Percentiles rank a stretch among this genome's conserved stretches.
Evolutionary conservation across 2,797 vertebrate genomes (phyloP).

Genomic region (Myotis daubentonii): DNA sequence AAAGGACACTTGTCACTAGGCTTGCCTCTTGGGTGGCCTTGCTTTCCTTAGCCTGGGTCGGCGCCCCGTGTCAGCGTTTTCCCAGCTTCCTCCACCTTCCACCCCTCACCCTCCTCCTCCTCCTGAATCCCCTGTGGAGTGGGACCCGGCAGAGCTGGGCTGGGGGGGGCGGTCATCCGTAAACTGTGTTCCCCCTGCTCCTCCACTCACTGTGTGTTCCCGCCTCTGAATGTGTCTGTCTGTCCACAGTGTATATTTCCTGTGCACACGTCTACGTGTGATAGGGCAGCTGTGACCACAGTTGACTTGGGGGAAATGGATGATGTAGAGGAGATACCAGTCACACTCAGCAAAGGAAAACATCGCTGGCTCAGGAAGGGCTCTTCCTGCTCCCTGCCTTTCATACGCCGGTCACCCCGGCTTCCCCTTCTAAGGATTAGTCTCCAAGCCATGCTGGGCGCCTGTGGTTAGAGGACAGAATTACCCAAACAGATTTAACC

Average conservation of each 20-base stretch:
- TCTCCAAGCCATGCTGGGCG: not conserved
- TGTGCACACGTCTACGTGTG: not conserved
- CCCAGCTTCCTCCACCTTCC: not conserved
- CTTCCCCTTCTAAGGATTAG: not conserved
- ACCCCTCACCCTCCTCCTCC: not conserved
- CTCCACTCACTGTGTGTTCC: not conserved
- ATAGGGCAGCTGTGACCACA: not conserved
- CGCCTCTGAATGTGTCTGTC: not conserved
- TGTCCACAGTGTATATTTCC: not conserved
- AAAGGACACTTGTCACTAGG: not conserved
- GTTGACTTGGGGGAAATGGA: not conserved
- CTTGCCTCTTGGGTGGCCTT: not conserved
- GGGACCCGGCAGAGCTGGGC: too few species aligned
- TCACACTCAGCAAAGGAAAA: not conserved
- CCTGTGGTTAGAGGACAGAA: not conserved
- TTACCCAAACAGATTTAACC: slow-evolving; percentile 7
- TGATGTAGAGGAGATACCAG: not conserved
- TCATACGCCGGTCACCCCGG: not conserved
- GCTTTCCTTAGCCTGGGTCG: not conserved
- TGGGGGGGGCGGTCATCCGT: not conserved
- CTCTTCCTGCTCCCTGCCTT: not conserved
- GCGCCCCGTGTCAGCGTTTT: not conserved
- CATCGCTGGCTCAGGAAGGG: not conserved
- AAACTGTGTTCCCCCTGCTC: not conserved
- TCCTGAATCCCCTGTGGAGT: too few species aligned